Conservation (phyloP, 1,140 invertebrate species). For the Drosophila malerkotliana region DNA sequence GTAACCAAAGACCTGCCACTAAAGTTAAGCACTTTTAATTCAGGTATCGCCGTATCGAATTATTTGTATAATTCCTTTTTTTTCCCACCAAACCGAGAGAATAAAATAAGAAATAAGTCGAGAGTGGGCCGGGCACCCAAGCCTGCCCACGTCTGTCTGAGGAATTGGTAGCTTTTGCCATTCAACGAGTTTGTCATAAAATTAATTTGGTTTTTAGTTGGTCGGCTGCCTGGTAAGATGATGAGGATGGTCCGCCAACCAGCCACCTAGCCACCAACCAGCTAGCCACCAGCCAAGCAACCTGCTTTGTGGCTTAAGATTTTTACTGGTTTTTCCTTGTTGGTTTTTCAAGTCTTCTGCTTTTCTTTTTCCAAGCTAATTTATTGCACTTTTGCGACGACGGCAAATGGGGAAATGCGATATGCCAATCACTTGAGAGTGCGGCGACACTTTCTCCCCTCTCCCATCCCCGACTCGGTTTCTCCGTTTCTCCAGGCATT, state of each 20-base stretch:
- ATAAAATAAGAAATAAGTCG: neutral
- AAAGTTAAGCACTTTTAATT: conserved; percentile 45
- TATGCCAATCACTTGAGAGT: conserved; percentile 76
- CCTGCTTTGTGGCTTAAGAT: conserved; percentile 32
- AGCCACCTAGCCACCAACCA: no score
- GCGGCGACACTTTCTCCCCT: conserved; percentile 53
- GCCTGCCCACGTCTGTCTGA: conserved; percentile 27
- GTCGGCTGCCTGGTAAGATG: conserved; percentile 24
- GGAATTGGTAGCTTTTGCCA: conserved; percentile 58
- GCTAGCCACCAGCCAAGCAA: conserved; percentile 4
- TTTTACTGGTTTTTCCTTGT: conserved; percentile 40
- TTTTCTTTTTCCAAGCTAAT: conserved; percentile 45
- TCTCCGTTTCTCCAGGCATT: neutral
- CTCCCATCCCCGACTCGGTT: neutral
- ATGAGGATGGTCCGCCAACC: conserved; percentile 23
- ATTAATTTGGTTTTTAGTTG: conserved; percentile 70
- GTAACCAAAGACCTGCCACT: conserved; percentile 36
- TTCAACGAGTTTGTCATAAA: conserved; percentile 78
- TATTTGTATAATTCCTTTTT: conserved; percentile 42
- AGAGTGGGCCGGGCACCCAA: conserved; percentile 19
- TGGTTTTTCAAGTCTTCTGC: conserved; percentile 6
- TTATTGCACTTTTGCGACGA: conserved; percentile 74
- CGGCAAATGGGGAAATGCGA: conserved; percentile 77
- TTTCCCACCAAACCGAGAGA: neutral
- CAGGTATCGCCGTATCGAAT: conserved; percentile 42